These are phyloP conservation scores for Lasioglossum leucozonium DNA, from an alignment of 2,888 invertebrate genomes.

Conservation along the genomic window DNA sequence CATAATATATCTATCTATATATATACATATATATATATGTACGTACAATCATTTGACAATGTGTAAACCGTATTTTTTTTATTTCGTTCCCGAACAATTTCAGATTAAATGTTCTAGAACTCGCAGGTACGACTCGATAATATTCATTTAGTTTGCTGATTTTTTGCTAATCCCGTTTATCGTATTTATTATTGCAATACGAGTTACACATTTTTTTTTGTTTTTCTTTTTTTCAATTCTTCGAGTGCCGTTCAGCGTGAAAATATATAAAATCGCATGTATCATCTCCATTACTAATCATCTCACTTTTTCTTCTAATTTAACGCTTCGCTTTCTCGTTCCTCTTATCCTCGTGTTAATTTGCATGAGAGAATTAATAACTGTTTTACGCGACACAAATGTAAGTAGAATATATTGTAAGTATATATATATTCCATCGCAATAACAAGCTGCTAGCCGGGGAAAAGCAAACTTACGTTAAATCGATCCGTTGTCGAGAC, in stretches of 20 bases:
- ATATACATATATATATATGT: no score
- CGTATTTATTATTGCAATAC: constrained; percentile 43
- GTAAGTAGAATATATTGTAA: neutral
- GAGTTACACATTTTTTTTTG: constrained; percentile 33
- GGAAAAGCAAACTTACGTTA: neutral
- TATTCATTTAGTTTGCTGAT: constrained; percentile 56
- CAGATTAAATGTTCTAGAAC: constrained; percentile 62
- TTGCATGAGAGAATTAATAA: constrained; percentile 13
- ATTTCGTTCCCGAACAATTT: constrained; percentile 66
- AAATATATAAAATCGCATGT: constrained; percentile 68
- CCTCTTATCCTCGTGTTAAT: neutral
- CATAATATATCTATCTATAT: constrained; percentile 71
- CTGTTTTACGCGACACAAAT: neutral
- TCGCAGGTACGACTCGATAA: constrained; percentile 68
- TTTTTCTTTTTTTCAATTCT: neutral
- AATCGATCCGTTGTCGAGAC: neutral
- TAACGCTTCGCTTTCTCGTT: constrained; percentile 23
- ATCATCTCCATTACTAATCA: constrained; percentile 10
- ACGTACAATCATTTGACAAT: constrained; percentile 54
- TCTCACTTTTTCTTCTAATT: neutral
- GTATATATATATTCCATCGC: neutral
- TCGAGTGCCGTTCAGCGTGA: constrained; percentile 59
- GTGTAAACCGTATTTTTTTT: constrained; percentile 57
- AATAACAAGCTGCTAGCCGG: neutral
- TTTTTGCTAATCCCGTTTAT: constrained; percentile 46